Percentiles rank a stretch among this genome's conserved stretches.
phyloP scores from a whole-genome alignment of 2,113 vertebrate genomes.

The Caretta caretta region DNA sequence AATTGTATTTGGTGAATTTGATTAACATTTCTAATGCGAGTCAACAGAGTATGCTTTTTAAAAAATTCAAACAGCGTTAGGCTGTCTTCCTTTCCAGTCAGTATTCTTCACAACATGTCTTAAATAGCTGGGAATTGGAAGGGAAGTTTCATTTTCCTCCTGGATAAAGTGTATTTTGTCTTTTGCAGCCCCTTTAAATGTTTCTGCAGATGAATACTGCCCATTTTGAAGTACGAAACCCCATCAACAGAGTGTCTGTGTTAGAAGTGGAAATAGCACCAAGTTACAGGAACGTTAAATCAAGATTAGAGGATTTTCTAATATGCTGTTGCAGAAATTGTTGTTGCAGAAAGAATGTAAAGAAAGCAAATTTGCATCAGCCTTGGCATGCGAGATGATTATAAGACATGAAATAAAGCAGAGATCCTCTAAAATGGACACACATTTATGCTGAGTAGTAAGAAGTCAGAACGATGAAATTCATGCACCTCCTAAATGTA shows the following conservation, averaged over 20 bases:
- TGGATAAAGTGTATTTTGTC: conserved; percentile 5
- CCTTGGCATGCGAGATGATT: conserved; percentile 13
- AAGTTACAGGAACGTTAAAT: conserved; percentile 19
- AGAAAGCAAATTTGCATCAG: not conserved
- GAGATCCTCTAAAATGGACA: conserved; percentile 35
- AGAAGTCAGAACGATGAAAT: conserved; percentile 45
- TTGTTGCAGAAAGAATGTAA: not conserved
- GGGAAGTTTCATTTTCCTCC: not conserved
- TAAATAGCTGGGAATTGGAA: not conserved
- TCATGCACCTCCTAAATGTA: conserved; percentile 33
- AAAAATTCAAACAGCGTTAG: not conserved
- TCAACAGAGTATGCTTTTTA: not conserved
- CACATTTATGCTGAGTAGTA: conserved; percentile 50
- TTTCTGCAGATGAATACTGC: not conserved
- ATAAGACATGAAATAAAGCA: conserved; percentile 34
- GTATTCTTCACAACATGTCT: fast-evolving
- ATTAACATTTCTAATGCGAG: not conserved
- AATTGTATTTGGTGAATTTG: not conserved
- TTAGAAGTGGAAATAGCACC: not conserved
- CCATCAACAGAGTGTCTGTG: not conserved
- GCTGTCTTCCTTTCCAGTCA: not conserved
- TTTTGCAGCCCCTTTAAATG: not conserved
- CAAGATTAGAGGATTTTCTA: not conserved
- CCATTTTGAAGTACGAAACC: conserved; percentile 6
- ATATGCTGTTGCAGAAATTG: not conserved